Evolutionary conservation across 2,113 vertebrate species (phyloP).

Genomic region (Triplophysa dalaica): DNA sequence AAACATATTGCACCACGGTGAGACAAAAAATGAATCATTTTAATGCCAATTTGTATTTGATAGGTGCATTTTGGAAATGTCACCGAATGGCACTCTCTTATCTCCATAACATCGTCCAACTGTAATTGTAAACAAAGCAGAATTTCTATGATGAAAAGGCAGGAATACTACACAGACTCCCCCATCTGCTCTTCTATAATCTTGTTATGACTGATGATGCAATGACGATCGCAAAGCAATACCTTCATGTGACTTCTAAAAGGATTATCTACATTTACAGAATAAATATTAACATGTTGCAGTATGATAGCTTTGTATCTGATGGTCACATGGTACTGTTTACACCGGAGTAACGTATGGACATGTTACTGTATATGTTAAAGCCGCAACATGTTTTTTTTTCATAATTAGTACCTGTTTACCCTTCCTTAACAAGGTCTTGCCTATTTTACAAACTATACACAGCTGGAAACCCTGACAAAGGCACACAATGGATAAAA

Average conservation of each 20-base stretch:
- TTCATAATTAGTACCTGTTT: constrained; percentile 74
- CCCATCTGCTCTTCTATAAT: constrained; percentile 27
- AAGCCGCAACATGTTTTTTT: constrained; percentile 50
- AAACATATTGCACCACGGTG: constrained; percentile 34
- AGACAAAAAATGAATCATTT: background rate
- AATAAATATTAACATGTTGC: constrained; percentile 74
- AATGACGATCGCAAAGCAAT: constrained; percentile 48
- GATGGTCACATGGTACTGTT: constrained; percentile 59
- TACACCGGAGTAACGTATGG: constrained; percentile 53
- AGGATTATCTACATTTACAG: constrained; percentile 67
- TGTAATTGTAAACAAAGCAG: background rate
- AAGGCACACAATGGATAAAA: constrained; percentile 82
- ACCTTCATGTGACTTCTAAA: constrained; percentile 48
- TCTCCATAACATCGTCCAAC: background rate
- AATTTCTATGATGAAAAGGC: background rate
- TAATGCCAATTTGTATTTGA: constrained; percentile 25
- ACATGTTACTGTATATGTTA: constrained; percentile 57
- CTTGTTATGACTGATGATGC: constrained; percentile 39
- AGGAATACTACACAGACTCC: background rate
- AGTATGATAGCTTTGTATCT: constrained; percentile 71
- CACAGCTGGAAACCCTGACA: constrained; percentile 79
- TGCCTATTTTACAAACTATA: constrained; percentile 74
- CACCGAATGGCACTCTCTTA: background rate
- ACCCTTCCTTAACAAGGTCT: constrained; percentile 63
- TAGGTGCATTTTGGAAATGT: constrained; percentile 18